These are phyloP conservation scores for Spodoptera exigua DNA, from an alignment of 2,888 invertebrate genomes.

Conservation along the genomic window DNA sequence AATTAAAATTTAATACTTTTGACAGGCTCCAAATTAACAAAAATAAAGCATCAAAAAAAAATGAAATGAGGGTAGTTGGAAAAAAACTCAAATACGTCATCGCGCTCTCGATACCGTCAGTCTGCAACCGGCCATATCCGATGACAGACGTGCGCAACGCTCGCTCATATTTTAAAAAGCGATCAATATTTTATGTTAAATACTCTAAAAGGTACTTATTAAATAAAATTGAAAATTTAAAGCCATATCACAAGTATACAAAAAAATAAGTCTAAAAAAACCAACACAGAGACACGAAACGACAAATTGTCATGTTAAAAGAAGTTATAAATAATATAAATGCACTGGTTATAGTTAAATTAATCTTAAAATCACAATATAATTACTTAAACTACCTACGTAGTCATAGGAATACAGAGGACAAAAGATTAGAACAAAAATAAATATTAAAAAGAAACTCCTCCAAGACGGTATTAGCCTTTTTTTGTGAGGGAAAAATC, in stretches of 20 bases:
- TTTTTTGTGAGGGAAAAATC: no score
- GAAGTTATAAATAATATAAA: slow-evolving; percentile 66
- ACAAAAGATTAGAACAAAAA: neutral
- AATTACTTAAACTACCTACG: slow-evolving; percentile 15
- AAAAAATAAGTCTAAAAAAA: slow-evolving; percentile 44
- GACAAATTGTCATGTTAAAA: slow-evolving; percentile 19
- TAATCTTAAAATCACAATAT: slow-evolving; percentile 47
- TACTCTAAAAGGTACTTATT: no score
- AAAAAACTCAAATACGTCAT: no score
- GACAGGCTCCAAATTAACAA: neutral
- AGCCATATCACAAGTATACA: neutral
- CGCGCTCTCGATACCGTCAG: no score
- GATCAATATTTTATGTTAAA: no score
- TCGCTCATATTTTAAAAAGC: no score
- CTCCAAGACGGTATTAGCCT: neutral
- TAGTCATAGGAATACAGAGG: slow-evolving; percentile 44
- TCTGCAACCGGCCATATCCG: no score
- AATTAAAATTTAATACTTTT: neutral
- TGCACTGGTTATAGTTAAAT: slow-evolving; percentile 65
- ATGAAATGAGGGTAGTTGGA: no score
- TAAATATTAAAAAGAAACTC: neutral
- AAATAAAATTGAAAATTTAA: no score
- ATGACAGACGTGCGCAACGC: no score
- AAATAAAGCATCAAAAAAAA: neutral
- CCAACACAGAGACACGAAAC: slow-evolving; percentile 23